phyloP scores from a whole-genome alignment of 2,797 vertebrate genomes.

The Xiphophorus birchmanni region DNA sequence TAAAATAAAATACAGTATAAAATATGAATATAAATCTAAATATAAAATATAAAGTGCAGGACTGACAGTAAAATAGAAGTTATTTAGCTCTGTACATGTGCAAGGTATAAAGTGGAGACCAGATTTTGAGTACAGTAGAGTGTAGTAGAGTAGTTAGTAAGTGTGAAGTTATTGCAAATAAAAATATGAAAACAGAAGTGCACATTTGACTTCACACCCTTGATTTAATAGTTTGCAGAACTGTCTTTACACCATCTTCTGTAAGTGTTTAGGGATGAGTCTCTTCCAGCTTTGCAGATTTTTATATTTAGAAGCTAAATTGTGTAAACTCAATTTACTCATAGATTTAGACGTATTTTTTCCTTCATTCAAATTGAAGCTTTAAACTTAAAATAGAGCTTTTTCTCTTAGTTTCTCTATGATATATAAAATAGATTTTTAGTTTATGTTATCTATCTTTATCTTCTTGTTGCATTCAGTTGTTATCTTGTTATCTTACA shows the following conservation, averaged over 20 bases:
- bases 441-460: not conserved
- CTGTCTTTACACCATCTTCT: not conserved
- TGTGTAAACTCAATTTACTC: not conserved
- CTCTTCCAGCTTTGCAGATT: not conserved
- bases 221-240: not conserved
- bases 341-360: not conserved
- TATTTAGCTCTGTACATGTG: too few species aligned
- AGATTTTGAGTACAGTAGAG: too few species aligned
- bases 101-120: too few species aligned
- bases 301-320: not conserved
- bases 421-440: not conserved
- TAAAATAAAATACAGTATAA: too few species aligned
- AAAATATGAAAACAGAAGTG: not conserved
- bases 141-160: not conserved
- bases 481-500: not conserved
- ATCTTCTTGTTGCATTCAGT: not conserved
- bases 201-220: not conserved
- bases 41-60: too few species aligned
- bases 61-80: too few species aligned
- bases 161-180: not conserved
- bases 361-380: not conserved
- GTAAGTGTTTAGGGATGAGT: not conserved
- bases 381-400: not conserved
- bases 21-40: too few species aligned
- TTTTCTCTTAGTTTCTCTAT: not conserved